phyloP scores from a whole-genome alignment of 2,888 invertebrate species.

The Chirona hameri region DNA sequence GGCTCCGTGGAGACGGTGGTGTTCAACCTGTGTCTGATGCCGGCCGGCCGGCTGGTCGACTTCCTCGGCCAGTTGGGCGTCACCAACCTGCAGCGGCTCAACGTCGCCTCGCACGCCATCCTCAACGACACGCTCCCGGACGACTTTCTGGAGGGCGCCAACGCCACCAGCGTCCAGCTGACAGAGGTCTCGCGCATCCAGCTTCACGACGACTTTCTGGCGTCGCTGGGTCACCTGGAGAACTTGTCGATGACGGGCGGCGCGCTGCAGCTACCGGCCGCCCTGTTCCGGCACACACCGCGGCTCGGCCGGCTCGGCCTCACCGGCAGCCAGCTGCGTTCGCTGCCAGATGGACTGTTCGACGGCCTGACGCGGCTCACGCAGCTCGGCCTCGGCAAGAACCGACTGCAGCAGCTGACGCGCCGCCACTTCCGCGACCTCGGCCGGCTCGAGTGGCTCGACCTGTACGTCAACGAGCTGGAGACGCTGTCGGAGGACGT shows the following conservation, averaged over 20 bases:
- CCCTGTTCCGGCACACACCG: conserved; percentile 60
- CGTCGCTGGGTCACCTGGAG: neutral
- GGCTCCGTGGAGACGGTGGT: neutral
- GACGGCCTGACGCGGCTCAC: conserved; percentile 41
- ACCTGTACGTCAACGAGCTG: conserved; percentile 42
- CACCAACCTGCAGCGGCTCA: neutral
- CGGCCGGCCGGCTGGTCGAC: neutral
- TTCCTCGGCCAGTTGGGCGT: conserved; percentile 10
- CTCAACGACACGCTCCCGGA: conserved; percentile 1
- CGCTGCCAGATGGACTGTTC: conserved; percentile 41
- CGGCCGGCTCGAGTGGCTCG: conserved; percentile 41
- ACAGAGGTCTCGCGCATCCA: neutral
- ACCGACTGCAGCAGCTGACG: conserved; percentile 42
- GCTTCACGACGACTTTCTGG: neutral
- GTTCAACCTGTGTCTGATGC: neutral
- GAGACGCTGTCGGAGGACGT: conserved; percentile 35
- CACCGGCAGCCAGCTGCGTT: conserved; percentile 42
- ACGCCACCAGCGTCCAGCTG: neutral
- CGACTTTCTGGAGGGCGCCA: neutral
- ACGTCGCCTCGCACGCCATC: neutral
- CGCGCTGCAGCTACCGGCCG: conserved; percentile 53
- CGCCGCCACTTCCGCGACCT: conserved; percentile 42
- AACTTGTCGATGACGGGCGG: neutral
- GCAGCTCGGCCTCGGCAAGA: conserved; percentile 42
- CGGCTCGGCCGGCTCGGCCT: conserved; percentile 65